phyloP scores from a whole-genome alignment of 2,113 vertebrate genomes.

The Orcinus orca region DNA sequence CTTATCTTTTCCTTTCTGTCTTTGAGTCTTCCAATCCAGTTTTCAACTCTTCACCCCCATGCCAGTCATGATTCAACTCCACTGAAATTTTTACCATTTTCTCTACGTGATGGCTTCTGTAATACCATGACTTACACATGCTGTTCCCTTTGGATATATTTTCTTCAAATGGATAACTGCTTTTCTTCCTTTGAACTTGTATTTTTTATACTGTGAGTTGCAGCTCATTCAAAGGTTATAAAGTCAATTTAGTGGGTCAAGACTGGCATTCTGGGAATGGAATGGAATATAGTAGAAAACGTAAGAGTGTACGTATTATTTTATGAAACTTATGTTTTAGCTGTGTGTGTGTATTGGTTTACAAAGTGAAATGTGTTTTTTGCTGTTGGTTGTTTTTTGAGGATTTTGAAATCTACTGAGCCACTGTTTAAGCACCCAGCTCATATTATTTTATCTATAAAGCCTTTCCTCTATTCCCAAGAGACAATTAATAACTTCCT shows the following conservation, averaged over 20 bases:
- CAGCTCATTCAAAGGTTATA: background rate
- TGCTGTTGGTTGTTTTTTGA: background rate
- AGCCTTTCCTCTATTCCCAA: background rate
- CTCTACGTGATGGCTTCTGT: background rate
- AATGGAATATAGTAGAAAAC: background rate
- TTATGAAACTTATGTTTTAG: background rate
- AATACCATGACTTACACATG: background rate
- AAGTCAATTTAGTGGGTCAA: slow-evolving; percentile 10
- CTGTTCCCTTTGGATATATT: slow-evolving; percentile 11
- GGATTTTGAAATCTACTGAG: background rate
- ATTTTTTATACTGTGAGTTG: background rate
- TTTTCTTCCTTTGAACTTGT: background rate
- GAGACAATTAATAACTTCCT: background rate
- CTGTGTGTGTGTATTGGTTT: background rate
- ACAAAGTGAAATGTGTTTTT: background rate
- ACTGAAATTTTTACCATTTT: background rate
- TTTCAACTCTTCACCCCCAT: background rate
- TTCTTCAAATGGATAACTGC: background rate
- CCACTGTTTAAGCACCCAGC: background rate
- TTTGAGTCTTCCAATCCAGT: background rate
- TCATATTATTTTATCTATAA: background rate
- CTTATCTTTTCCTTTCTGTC: background rate
- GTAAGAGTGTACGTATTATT: background rate
- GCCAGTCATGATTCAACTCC: background rate
- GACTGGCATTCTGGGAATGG: background rate